These are phyloP conservation scores for Chloroceryle inda DNA, from an alignment of 2,797 vertebrate genomes.

Conservation along the genomic window DNA sequence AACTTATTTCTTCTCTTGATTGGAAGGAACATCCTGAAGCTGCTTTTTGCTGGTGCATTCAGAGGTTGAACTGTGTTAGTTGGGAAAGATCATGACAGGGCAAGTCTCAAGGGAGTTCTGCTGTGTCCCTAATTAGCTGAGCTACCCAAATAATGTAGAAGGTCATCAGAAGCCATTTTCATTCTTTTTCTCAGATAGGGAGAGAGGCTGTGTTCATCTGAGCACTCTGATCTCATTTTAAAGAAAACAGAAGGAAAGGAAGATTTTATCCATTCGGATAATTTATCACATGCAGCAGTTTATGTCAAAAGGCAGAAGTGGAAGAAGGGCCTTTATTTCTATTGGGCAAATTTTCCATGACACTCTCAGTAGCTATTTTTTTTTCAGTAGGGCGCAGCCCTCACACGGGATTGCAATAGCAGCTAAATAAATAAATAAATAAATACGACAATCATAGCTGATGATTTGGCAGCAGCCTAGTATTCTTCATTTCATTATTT, in stretches of 20 bases:
- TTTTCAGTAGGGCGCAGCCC: not conserved
- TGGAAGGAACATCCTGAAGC: slow-evolving; percentile 13
- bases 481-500: not conserved
- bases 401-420: not conserved
- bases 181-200: slow-evolving; percentile 19
- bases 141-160: slow-evolving; percentile 61
- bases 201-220: not conserved
- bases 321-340: slow-evolving; percentile 38
- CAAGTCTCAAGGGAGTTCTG: slow-evolving; percentile 50
- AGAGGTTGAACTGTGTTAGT: slow-evolving; percentile 27
- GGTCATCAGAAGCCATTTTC: slow-evolving; percentile 64
- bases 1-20: slow-evolving; percentile 24
- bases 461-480: not conserved
- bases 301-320: slow-evolving; percentile 2
- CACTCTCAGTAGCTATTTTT: slow-evolving; percentile 4
- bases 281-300: slow-evolving; percentile 39
- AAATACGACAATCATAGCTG: not conserved
- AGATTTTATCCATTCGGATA: slow-evolving; percentile 23
- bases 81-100: slow-evolving; percentile 57
- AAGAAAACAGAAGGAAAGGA: slow-evolving; percentile 23
- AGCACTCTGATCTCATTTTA: slow-evolving; percentile 30
- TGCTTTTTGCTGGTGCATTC: slow-evolving; percentile 36
- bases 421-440: not conserved
- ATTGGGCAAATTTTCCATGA: slow-evolving; percentile 50
- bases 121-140: slow-evolving; percentile 60